A percentile compares a stretch with the other conserved stretches of the same genome.
Evolutionary conservation across 2,797 vertebrate species (phyloP).

Genomic region (Helarctos malayanus): DNA sequence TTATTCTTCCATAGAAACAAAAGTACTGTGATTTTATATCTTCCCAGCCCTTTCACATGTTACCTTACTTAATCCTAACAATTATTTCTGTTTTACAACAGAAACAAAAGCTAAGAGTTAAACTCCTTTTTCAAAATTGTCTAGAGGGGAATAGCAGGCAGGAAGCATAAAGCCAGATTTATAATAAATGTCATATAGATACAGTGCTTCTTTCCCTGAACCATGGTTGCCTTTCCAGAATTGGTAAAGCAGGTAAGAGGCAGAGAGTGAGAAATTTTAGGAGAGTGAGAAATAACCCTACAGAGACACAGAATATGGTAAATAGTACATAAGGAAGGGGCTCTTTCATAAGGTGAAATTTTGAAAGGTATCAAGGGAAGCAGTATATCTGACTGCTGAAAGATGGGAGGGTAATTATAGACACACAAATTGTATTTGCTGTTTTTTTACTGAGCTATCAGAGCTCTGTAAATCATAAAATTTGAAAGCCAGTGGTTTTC

Average conservation of each 20-base stretch:
- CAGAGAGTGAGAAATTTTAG: neutral
- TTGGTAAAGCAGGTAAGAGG: neutral
- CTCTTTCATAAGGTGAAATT: slow-evolving; percentile 25
- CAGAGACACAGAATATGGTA: neutral
- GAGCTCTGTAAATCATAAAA: neutral
- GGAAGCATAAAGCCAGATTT: neutral
- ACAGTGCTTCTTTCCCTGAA: neutral
- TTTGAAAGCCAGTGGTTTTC: neutral
- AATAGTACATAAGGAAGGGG: neutral
- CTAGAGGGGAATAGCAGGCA: neutral
- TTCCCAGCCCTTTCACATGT: neutral
- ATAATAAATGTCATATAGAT: neutral
- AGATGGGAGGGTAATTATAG: neutral
- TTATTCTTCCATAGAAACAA: neutral
- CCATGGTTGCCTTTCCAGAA: neutral
- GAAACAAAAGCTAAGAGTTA: neutral
- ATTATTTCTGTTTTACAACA: neutral
- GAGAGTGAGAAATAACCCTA: neutral
- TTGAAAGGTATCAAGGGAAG: neutral
- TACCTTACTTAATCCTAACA: neutral
- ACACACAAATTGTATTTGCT: neutral
- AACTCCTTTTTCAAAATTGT: neutral
- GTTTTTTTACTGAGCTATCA: neutral
- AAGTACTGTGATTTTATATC: neutral
- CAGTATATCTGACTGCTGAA: neutral